Conservation (phyloP, 1,140 invertebrate species). For the Dolichoris vasculosae region DNA sequence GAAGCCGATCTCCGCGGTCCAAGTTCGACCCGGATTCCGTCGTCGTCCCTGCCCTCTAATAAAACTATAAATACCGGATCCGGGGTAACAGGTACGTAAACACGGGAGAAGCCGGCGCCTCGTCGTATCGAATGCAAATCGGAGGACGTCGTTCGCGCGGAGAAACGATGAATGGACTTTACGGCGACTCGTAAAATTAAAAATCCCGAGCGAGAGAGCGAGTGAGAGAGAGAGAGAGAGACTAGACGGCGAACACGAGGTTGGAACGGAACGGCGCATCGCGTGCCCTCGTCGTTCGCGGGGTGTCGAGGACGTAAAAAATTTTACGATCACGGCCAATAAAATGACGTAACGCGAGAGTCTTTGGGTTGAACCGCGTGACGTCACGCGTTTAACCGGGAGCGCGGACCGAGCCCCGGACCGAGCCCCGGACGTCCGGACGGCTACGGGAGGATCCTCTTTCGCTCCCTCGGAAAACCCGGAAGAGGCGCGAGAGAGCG, state of each 20-base stretch:
- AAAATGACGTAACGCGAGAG: slow-evolving; percentile 73
- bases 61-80: slow-evolving; percentile 1
- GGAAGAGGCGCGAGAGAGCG: not conserved
- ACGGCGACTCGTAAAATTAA: slow-evolving; percentile 54
- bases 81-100: slow-evolving; percentile 45
- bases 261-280: slow-evolving; percentile 38
- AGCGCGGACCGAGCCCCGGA: slow-evolving; percentile 53
- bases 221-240: not conserved
- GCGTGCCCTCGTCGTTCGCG: slow-evolving; percentile 45
- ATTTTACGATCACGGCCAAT: slow-evolving; percentile 74
- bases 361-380: slow-evolving; percentile 54
- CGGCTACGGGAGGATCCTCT: slow-evolving; percentile 20
- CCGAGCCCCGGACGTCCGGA: slow-evolving; percentile 46
- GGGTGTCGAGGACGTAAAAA: slow-evolving; percentile 68
- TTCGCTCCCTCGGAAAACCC: not conserved
- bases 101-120: slow-evolving; percentile 33
- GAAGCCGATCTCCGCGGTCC: too few relatives aligned
- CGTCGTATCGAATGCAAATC: slow-evolving; percentile 43
- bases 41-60: not conserved
- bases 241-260: not conserved
- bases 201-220: slow-evolving; percentile 33
- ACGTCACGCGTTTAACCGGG: slow-evolving; percentile 65
- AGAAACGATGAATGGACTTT: slow-evolving; percentile 52
- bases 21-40: slow-evolving; percentile 35
- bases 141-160: slow-evolving; percentile 37